Percentiles rank a stretch among this genome's conserved stretches.
Evolutionary conservation across 1,140 invertebrate genomes (phyloP).

Genomic region (Drosophila nigromelanica): DNA sequence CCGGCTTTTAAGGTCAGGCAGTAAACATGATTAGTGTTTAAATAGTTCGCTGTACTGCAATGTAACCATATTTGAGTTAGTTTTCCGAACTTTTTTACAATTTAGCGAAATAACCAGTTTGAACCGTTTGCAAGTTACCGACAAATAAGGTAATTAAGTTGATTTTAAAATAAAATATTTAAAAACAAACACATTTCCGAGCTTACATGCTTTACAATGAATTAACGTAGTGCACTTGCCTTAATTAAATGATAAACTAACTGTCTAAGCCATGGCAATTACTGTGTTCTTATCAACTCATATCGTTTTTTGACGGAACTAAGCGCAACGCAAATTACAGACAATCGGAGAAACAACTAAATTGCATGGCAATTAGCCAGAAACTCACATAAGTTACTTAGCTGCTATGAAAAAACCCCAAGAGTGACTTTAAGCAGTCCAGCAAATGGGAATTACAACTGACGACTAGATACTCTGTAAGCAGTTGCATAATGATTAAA

Average conservation of each 20-base stretch:
- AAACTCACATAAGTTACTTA: conserved; percentile 10
- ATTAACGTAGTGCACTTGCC: background rate
- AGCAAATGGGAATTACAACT: conserved; percentile 1
- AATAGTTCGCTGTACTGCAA: too few relatives aligned
- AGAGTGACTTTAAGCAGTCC: background rate
- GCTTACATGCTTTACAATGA: background rate
- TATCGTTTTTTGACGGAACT: conserved; percentile 35
- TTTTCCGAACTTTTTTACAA: too few relatives aligned
- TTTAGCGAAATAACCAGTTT: too few relatives aligned
- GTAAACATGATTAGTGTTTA: too few relatives aligned
- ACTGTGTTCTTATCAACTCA: conserved; percentile 26
- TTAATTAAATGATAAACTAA: conserved; percentile 17
- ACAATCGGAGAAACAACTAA: conserved; percentile 17
- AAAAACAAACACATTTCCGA: too few relatives aligned
- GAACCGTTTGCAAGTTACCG: too few relatives aligned
- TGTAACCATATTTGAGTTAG: too few relatives aligned
- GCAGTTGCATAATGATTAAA: too few relatives aligned
- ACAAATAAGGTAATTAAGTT: too few relatives aligned
- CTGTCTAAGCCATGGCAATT: conserved; percentile 16
- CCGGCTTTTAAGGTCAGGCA: too few relatives aligned
- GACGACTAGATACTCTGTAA: conserved; percentile 10
- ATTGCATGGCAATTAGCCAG: conserved; percentile 44
- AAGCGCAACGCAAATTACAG: conserved; percentile 27
- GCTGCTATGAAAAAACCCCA: conserved; percentile 16
- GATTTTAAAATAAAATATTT: too few relatives aligned